phyloP scores from a whole-genome alignment of 2,888 invertebrate genomes.

The Drosophila falleni region DNA sequence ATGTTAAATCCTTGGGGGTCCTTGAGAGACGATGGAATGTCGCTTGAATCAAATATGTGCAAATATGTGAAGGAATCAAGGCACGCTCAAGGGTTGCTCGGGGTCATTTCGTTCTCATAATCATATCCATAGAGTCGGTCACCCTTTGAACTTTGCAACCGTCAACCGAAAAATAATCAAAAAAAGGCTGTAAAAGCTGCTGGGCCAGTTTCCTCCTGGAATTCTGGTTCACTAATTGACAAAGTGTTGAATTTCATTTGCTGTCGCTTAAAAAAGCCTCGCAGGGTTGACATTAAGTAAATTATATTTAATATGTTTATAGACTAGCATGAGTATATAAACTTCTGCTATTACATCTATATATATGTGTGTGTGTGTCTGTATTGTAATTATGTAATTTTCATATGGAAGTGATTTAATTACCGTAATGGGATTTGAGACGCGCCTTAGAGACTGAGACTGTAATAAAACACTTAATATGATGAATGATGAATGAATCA shows the following conservation, averaged over 20 bases:
- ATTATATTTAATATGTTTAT: conserved; percentile 85
- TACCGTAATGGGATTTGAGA: conserved; percentile 84
- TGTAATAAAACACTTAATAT: conserved; percentile 85
- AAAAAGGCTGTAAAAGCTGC: conserved; percentile 22
- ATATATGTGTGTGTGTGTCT: conserved; percentile 33
- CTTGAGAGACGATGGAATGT: conserved; percentile 20
- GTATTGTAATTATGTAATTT: conserved; percentile 83
- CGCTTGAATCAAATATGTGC: conserved; percentile 60
- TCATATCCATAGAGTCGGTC: conserved; percentile 41
- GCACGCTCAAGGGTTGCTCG: conserved; percentile 62
- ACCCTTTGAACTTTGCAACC: conserved; percentile 69
- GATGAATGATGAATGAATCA: conserved; percentile 82
- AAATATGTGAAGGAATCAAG: conserved; percentile 11
- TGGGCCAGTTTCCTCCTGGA: conserved; percentile 11
- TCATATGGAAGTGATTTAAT: conserved; percentile 85
- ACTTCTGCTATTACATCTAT: conserved; percentile 14
- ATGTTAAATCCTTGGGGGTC: conserved; percentile 70
- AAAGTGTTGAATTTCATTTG: conserved; percentile 80
- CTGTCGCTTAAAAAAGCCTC: conserved; percentile 59
- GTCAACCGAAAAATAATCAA: conserved; percentile 21
- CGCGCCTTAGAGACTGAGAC: conserved; percentile 51
- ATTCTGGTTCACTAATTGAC: conserved; percentile 73
- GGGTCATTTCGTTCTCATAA: conserved; percentile 32
- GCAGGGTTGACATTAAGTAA: conserved; percentile 82
- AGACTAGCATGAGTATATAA: conserved; percentile 66